These are phyloP conservation scores for Ochotona princeps DNA, from an alignment of 2,113 vertebrate species.

Conservation along the genomic window DNA sequence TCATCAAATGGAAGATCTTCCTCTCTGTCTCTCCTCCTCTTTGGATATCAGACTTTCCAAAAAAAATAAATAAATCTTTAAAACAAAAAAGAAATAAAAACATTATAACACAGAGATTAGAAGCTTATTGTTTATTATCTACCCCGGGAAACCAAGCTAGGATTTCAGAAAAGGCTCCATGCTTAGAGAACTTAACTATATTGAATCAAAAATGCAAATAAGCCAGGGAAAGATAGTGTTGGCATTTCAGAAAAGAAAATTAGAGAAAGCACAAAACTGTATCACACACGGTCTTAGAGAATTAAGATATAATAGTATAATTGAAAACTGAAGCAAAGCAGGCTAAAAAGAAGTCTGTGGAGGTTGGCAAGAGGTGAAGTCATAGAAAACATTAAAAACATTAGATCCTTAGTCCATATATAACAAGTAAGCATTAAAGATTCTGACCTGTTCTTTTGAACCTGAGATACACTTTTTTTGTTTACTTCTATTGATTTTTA, in stretches of 20 bases:
- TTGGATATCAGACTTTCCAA: no score
- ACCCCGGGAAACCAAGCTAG: background rate
- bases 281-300: background rate
- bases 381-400: background rate
- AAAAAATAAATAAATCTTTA: no score
- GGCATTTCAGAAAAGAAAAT: background rate
- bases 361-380: background rate
- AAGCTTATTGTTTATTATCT: no score
- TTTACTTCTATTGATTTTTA: slow-evolving; percentile 4
- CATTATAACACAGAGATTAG: background rate
- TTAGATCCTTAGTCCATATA: background rate
- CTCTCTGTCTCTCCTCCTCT: no score
- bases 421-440: background rate
- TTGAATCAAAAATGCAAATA: slow-evolving; percentile 7
- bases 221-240: background rate
- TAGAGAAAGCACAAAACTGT: background rate
- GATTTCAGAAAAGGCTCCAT: background rate
- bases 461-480: background rate
- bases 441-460: background rate
- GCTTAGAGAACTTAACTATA: background rate
- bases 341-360: background rate
- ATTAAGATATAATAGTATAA: background rate
- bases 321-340: background rate
- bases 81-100: no score
- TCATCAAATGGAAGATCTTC: no score